phyloP scores from a whole-genome alignment of 1,140 invertebrate species.

The Rhopalosiphum padi region DNA sequence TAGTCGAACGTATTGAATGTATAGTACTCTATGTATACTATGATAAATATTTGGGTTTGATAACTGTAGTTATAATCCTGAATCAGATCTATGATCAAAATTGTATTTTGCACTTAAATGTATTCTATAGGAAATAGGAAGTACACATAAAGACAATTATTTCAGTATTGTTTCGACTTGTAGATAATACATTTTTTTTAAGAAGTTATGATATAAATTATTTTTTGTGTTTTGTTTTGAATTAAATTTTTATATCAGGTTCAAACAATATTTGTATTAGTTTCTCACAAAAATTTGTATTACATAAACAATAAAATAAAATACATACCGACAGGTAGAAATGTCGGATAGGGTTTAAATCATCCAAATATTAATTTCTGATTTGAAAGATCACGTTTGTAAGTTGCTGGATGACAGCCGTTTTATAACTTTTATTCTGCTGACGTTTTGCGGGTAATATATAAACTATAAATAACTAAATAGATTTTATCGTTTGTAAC shows the following conservation, averaged over 20 bases:
- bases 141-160: not conserved
- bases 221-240: not conserved
- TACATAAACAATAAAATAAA: not conserved
- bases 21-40: not conserved
- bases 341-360: not conserved
- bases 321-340: not conserved
- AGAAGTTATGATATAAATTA: not conserved
- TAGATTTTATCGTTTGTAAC: not conserved
- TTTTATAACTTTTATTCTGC: not conserved
- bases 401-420: not conserved
- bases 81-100: not conserved
- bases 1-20: not conserved
- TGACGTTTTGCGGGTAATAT: not conserved
- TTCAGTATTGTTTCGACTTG: not conserved
- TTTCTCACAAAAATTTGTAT: not conserved
- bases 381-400: not conserved
- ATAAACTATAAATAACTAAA: not conserved
- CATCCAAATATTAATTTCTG: not conserved
- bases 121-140: not conserved
- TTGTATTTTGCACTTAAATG: not conserved
- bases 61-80: not conserved
- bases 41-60: not conserved
- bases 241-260: not conserved
- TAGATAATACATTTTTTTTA: not conserved
- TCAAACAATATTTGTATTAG: not conserved